phyloP scores from a whole-genome alignment of 64 coral and sea anemone genomes.

The Stylophora pistillata region DNA sequence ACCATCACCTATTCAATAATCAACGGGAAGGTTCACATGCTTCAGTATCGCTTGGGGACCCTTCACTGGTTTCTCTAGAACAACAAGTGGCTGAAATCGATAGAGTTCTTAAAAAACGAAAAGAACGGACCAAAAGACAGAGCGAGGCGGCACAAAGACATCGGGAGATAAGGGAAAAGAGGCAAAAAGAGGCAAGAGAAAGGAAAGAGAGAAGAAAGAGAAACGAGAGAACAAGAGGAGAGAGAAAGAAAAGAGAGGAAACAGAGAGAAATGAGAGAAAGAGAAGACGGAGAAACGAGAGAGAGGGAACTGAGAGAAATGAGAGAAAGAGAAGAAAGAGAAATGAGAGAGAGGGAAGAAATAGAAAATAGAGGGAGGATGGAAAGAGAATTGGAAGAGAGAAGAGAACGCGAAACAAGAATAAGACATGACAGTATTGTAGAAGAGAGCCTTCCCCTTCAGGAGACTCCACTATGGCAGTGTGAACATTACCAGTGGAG shows the following conservation, averaged over 20 bases:
- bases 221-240: too few species aligned
- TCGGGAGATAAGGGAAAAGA: background rate
- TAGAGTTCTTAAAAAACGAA: too few species aligned
- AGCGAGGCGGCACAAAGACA: too few species aligned
- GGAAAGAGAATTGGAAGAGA: background rate
- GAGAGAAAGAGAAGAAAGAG: background rate
- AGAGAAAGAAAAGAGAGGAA: background rate
- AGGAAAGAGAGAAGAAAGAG: background rate
- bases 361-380: background rate
- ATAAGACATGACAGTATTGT: too few species aligned
- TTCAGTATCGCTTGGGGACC: background rate
- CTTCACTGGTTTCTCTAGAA: background rate
- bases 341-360: background rate
- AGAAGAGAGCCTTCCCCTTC: background rate
- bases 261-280: background rate
- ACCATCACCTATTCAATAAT: too few species aligned
- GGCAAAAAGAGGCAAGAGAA: background rate
- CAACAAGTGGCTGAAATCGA: background rate
- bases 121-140: too few species aligned
- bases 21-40: background rate
- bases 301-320: background rate
- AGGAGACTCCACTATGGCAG: background rate
- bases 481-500: slow-evolving; percentile 60
- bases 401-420: background rate
- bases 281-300: background rate